Base-by-base conservation (phyloP, 2,888 invertebrate species). In the Drosophila buzzatii region DNA sequence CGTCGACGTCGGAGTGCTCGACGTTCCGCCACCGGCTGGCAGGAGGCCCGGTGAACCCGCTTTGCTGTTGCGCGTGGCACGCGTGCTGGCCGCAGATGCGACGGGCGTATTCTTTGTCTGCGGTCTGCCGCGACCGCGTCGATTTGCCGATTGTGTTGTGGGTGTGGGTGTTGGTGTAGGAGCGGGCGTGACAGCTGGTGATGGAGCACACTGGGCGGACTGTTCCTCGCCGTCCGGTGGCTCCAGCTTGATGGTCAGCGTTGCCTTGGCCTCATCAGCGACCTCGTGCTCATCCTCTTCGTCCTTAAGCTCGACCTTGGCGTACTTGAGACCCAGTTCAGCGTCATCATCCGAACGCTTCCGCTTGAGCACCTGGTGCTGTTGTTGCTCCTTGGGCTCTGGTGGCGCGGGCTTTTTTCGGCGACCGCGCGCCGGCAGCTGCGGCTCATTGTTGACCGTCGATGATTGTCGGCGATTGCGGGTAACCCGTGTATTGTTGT, bases 401-500 rank as follows among this genome's bases (percentile, higher is more conserved):
- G 68, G 42, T 5, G 68, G 70, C 14, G 56, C 66, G 16, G 73
- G 27, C 53, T 73, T 88, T 57, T 82, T 88, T 10, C 79, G 82
- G 0, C 86, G 76, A 0, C 89, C 86, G 1, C 86, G 80, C 3
- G 76, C 73, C 18, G 82, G 81, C 42, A 78, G 71, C 67, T 73
- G 82, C 45, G 69, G 84, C 35, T 81, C 83, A n/a, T 31, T 42
- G 55, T 67, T 64, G 14, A 81, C 71, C 4, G 82, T 78, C 12
- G 83, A 73, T 5, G 89, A 84, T 44, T 89, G 81, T 4, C 76
- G 75, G 10, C 91, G 90, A 52, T 92, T 92, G 47, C 92, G 89
- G 9, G 92, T 92, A 18, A 92, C 77, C 14, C 92, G 90, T 1
- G 92, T 92, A 41, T 88, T 91, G 20, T 57, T 39, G 14, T 37